These are phyloP conservation scores for Notospermus geniculatus DNA, from an alignment of 1,140 invertebrate genomes.

Conservation along the genomic window DNA sequence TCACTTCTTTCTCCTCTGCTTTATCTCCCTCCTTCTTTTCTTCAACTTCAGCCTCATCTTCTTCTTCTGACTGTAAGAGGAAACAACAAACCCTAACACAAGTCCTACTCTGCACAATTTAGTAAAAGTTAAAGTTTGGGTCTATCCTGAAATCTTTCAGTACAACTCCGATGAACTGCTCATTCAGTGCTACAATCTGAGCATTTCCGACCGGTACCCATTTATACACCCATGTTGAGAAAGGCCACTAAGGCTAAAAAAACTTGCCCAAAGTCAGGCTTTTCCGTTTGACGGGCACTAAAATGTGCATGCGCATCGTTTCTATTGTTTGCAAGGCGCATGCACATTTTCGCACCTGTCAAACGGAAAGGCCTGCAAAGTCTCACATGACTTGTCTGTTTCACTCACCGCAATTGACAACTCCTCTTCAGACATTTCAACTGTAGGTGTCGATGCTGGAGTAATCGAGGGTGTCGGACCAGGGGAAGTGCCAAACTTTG, in stretches of 20 bases:
- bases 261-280: too few relatives aligned
- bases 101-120: neutral
- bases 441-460: slow-evolving; percentile 27
- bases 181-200: too few relatives aligned
- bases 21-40: neutral
- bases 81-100: neutral
- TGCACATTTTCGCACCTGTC: too few relatives aligned
- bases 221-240: neutral
- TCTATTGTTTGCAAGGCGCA: too few relatives aligned
- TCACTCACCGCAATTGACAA: slow-evolving; percentile 5
- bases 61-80: neutral
- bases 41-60: slow-evolving; percentile 6
- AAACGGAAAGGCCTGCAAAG: too few relatives aligned
- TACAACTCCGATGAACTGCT: too few relatives aligned
- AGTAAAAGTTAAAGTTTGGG: neutral
- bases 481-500: slow-evolving; percentile 44
- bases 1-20: neutral
- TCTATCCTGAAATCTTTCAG: too few relatives aligned
- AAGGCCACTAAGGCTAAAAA: neutral
- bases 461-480: slow-evolving; percentile 41
- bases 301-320: too few relatives aligned
- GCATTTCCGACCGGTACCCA: too few relatives aligned
- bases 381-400: neutral
- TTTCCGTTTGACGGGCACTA: too few relatives aligned
- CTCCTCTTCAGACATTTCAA: slow-evolving; percentile 19